A percentile compares a stretch with the other conserved stretches of the same genome.
These are phyloP conservation scores for Conus canariensis DNA, from an alignment of 2,888 invertebrate genomes.

Conservation along the genomic window DNA sequence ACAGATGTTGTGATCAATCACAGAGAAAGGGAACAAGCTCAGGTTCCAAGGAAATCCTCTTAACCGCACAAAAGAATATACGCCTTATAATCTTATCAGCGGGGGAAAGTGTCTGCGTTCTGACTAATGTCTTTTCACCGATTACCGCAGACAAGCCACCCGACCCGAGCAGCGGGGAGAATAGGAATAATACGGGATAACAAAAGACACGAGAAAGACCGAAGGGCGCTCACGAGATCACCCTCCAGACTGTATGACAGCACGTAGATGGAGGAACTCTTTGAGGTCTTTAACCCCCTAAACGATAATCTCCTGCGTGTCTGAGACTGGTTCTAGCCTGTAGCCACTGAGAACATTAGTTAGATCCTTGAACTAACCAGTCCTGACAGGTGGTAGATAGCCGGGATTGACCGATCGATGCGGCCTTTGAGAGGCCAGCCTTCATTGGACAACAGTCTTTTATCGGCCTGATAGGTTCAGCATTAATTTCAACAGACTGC, in stretches of 20 bases:
- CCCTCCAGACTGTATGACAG: not conserved
- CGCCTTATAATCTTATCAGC: conserved; percentile 20
- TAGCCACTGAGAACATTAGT: conserved; percentile 4
- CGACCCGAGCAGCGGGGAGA: not conserved
- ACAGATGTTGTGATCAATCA: conserved; percentile 27
- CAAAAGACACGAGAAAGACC: conserved; percentile 3
- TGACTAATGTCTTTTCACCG: conserved; percentile 20
- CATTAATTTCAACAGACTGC: not conserved
- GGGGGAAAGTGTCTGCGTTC: not conserved
- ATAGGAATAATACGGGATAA: not conserved
- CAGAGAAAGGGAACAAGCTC: not conserved
- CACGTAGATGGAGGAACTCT: not conserved
- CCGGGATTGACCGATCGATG: conserved; percentile 30
- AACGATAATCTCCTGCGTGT: not conserved
- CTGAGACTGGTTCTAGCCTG: conserved; percentile 1
- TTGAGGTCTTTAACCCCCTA: not conserved
- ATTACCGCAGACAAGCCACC: not conserved
- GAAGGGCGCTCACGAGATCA: not conserved
- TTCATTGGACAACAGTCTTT: not conserved
- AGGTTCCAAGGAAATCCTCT: conserved; percentile 10
- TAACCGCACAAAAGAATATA: not conserved
- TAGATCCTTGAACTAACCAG: conserved; percentile 20
- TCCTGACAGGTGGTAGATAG: conserved; percentile 35
- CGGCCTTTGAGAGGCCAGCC: not conserved
- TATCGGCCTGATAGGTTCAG: conserved; percentile 22